A percentile compares a stretch with the other conserved stretches of the same genome.
phyloP scores from a whole-genome alignment of 2,797 vertebrate species.

The Enteromius mattozi region DNA sequence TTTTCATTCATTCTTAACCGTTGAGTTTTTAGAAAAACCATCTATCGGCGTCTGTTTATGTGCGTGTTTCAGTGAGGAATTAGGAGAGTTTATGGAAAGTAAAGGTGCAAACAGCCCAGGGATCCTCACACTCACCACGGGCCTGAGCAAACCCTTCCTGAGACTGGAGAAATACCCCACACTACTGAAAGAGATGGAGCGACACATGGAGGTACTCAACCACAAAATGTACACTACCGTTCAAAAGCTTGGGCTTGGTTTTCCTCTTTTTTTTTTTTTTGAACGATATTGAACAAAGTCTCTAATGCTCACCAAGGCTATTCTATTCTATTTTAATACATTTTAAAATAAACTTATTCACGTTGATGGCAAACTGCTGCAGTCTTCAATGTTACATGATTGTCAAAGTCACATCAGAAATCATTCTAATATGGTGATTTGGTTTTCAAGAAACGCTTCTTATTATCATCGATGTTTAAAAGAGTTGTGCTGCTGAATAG shows the following conservation, averaged over 20 bases:
- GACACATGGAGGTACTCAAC: conserved; percentile 93
- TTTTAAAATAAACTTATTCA: not conserved
- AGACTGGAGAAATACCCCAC: conserved; percentile 97
- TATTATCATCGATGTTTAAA: not conserved
- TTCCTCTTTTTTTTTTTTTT: not conserved
- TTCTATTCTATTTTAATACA: not conserved
- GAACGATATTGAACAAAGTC: not conserved
- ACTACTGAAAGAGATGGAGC: conserved; percentile 95
- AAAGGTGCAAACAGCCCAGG: conserved; percentile 92
- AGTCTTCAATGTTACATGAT: not conserved
- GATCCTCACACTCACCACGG: conserved; percentile 93
- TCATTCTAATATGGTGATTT: not conserved
- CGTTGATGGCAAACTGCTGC: not conserved
- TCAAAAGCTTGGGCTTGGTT: not conserved
- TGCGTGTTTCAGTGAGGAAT: conserved; percentile 81
- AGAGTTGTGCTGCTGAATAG: not conserved
- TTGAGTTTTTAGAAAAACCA: not conserved
- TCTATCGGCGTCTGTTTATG: not conserved
- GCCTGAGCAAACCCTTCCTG: conserved; percentile 98
- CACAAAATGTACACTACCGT: not conserved
- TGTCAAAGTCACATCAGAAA: not conserved
- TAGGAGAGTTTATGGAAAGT: conserved; percentile 97
- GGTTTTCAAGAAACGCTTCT: not conserved
- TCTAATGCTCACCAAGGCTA: not conserved
- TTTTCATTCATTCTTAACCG: not conserved